A percentile compares a stretch with the other conserved stretches of the same genome.
These are phyloP conservation scores for Plutella xylostella DNA, from an alignment of 2,888 invertebrate species.

Conservation along the genomic window DNA sequence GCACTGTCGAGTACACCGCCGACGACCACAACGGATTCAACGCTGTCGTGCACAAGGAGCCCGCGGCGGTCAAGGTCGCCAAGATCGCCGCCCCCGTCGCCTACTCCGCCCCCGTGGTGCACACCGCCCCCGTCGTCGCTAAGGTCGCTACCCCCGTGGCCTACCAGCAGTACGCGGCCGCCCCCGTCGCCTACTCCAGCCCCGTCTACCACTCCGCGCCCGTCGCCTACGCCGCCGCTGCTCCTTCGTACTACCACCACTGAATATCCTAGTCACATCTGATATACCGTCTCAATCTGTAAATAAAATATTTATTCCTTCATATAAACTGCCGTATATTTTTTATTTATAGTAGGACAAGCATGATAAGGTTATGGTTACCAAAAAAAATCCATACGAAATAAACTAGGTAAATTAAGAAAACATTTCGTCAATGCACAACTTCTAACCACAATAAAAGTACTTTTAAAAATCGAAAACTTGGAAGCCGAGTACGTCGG, in stretches of 20 bases:
- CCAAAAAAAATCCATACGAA: too few relatives aligned
- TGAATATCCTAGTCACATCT: too few relatives aligned
- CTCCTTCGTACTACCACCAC: constrained; percentile 43
- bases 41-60: constrained; percentile 26
- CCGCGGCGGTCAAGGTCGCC: constrained; percentile 31
- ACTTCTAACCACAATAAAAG: neutral
- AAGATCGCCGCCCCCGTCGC: constrained; percentile 34
- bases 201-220: constrained; percentile 24
- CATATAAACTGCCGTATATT: too few relatives aligned
- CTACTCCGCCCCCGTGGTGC: constrained; percentile 13
- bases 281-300: too few relatives aligned
- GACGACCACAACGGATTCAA: constrained; percentile 16
- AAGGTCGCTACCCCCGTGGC: constrained; percentile 24
- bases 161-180: constrained; percentile 17
- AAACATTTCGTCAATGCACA: too few relatives aligned
- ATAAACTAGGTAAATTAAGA: too few relatives aligned
- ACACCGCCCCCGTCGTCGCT: constrained; percentile 8
- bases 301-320: too few relatives aligned
- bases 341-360: too few relatives aligned
- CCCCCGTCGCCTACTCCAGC: constrained; percentile 19
- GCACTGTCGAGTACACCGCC: constrained; percentile 48
- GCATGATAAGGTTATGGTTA: too few relatives aligned
- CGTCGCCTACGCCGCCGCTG: constrained; percentile 22
- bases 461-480: constrained; percentile 41
- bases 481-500: constrained; percentile 42